These are phyloP conservation scores for Echinops telfairi DNA, from an alignment of 2,113 vertebrate species.

Conservation along the genomic window DNA sequence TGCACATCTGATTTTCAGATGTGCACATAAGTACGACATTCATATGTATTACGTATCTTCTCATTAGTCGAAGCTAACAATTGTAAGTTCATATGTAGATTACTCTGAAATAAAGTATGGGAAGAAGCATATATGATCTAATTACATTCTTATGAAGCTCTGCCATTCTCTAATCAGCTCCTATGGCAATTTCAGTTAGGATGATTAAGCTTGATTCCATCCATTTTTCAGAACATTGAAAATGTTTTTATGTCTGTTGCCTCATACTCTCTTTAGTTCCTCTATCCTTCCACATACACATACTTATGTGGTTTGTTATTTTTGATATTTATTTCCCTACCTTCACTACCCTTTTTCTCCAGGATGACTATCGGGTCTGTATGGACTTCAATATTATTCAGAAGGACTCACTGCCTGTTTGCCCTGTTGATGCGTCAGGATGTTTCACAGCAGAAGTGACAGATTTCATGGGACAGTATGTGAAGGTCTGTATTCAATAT, in stretches of 20 bases:
- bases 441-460: slow-evolving; percentile 96
- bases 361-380: slow-evolving; percentile 98
- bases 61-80: neutral
- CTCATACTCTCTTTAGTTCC: no score
- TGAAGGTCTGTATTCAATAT: slow-evolving; percentile 92
- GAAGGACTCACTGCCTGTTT: slow-evolving; percentile 95
- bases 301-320: neutral
- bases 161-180: no score
- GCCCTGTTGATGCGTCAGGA: slow-evolving; percentile 96
- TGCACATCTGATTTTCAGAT: neutral
- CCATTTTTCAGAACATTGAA: neutral
- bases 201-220: neutral
- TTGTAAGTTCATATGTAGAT: neutral
- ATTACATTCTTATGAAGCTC: neutral
- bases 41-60: neutral
- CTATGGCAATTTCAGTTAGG: slow-evolving; percentile 6
- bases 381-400: slow-evolving; percentile 95
- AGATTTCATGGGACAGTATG: slow-evolving; percentile 96
- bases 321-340: no score
- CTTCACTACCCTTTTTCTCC: neutral
- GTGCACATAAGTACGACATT: neutral
- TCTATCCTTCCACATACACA: accelerated
- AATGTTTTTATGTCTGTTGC: neutral
- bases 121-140: neutral
- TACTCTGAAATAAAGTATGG: no score